Base-by-base conservation (phyloP, 2,888 invertebrate species). In the Acanthosepion lycidas region DNA sequence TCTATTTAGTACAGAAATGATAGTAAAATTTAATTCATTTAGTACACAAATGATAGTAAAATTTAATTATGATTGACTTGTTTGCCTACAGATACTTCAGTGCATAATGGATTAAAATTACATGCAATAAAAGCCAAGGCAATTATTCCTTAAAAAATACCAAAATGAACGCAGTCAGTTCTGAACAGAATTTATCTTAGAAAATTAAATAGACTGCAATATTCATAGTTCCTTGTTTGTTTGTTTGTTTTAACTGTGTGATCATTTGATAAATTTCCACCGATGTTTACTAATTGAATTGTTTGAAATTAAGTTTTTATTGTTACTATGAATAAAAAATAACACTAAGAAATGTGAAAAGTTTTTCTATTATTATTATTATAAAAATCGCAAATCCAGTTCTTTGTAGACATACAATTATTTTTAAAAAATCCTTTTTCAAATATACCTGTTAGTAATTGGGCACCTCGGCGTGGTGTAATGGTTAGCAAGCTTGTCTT, bases 1-100 rank as follows among this genome's bases (percentile, higher is more conserved):
- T 15, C 78, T 12, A 78, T 28, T 78, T 78, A 78, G 78, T n/a
- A 12, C 12, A 3, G 9, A 78, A 78, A 78, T 78, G 78, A 28
- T 28, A 78, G n/a, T 78, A 78, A 78, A 78, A 78, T 78, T 78
- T 78, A 78, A 78, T 78, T 78, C n/a, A 78, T 28, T 78, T 78
- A 78, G 78, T n/a, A 12, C 12, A 3, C n/a, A 78, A 78, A 78
- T 78, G 78, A 28, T 28, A 78, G n/a, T 78, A 78, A 78, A 78
- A 78, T 78, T 78, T 78, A 78, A 78, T 78, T 78, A 78, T 78
- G 78, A 78, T 78, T 64, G 64, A 26, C 26, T 64, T 78, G 78
- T 78, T 78, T 78, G 78, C 78, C 78, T n/a, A 78, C 78, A 78
- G 78, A 78, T 78, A 78, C n/a, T n/a, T 1, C n/a, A 28, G 9